These are phyloP conservation scores for Dipodomys stephensi DNA, from an alignment of 2,113 vertebrate genomes.

Conservation along the genomic window DNA sequence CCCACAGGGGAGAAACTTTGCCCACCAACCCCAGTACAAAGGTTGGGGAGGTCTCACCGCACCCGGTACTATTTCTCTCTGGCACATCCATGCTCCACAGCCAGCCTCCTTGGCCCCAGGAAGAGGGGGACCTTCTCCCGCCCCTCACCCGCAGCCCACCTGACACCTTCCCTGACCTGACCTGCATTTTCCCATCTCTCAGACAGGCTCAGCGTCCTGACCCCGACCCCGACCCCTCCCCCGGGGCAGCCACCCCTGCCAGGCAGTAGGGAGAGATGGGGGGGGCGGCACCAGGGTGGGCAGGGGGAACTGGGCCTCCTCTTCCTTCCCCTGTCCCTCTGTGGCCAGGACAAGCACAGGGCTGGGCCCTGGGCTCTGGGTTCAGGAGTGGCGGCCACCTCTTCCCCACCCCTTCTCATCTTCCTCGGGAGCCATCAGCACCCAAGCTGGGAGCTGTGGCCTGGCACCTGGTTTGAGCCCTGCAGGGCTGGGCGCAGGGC, in stretches of 20 bases:
- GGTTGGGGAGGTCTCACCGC: not conserved
- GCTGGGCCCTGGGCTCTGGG: not conserved
- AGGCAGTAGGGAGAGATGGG: not conserved
- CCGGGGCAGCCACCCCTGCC: not conserved
- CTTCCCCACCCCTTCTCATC: not conserved
- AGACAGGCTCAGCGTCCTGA: not conserved
- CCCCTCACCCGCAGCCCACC: not conserved
- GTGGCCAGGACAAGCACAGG: slow-evolving; percentile 15
- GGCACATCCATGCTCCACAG: not conserved
- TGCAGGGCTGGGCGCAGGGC: slow-evolving; percentile 80
- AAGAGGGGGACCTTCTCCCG: not conserved
- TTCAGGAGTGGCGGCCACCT: not conserved
- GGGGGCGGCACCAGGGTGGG: not conserved
- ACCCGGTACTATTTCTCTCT: not conserved
- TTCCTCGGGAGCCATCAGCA: not conserved
- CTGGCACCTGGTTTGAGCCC: slow-evolving; percentile 85
- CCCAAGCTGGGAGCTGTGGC: not conserved
- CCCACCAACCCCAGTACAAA: not conserved
- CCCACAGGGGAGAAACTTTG: not conserved
- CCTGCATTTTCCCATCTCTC: not conserved
- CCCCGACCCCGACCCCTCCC: too few relatives aligned
- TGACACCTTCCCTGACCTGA: too few relatives aligned
- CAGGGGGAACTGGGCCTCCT: not conserved
- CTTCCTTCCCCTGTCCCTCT: slow-evolving; percentile 17
- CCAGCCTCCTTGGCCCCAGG: not conserved